phyloP scores from a whole-genome alignment of 2,888 invertebrate species.

The Mesoligia furuncula region DNA sequence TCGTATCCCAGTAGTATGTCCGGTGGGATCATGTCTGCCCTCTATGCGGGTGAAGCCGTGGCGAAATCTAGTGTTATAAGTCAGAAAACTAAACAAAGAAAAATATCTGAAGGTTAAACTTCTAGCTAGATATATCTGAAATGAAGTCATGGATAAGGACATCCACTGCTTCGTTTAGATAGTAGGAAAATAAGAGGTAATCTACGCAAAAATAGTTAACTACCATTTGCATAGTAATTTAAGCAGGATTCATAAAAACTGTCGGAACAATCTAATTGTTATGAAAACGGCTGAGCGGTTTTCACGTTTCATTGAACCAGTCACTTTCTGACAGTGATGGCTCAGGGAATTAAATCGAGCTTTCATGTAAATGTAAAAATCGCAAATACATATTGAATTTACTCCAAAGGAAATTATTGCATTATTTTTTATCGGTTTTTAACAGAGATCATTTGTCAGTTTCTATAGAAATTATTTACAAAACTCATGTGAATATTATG shows the following conservation, averaged over 20 bases:
- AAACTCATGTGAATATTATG: not conserved
- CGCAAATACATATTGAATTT: slow-evolving; percentile 19
- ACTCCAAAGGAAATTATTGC: not conserved
- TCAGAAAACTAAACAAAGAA: not conserved
- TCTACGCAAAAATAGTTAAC: slow-evolving; percentile 43
- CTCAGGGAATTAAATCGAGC: slow-evolving; percentile 59
- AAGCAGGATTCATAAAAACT: slow-evolving; percentile 62
- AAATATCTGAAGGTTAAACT: not conserved
- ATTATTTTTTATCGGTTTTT: not conserved
- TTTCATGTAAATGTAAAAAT: slow-evolving; percentile 37
- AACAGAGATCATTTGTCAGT: not conserved
- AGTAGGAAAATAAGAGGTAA: slow-evolving; percentile 29
- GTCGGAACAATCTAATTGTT: slow-evolving; percentile 68
- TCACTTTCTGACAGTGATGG: slow-evolving; percentile 56
- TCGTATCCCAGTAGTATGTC: not conserved
- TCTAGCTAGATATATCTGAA: not conserved
- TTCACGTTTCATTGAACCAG: slow-evolving; percentile 67
- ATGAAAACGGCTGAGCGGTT: slow-evolving; percentile 67
- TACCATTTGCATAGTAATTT: slow-evolving; percentile 57
- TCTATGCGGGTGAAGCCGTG: not conserved
- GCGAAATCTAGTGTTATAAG: not conserved
- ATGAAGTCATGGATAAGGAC: not conserved
- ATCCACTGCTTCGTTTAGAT: not conserved
- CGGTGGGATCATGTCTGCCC: not conserved
- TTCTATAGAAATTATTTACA: no score